These are phyloP conservation scores for Lycopodina hypogea DNA, from an alignment of 37 sponge, comb jelly and placozoan species.

Conservation along the genomic window DNA sequence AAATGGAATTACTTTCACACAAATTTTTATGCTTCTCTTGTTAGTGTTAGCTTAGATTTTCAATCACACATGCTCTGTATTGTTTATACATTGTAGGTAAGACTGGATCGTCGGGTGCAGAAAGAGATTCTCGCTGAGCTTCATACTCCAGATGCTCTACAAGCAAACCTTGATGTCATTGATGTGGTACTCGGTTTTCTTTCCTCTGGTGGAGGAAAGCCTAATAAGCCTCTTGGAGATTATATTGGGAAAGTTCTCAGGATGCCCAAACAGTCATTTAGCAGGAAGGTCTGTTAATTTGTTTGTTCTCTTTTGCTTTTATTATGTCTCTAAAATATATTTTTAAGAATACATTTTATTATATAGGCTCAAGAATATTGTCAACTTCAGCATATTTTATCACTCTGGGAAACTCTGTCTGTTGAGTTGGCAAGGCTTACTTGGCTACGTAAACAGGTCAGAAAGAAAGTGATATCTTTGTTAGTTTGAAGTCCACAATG, in stretches of 20 bases:
- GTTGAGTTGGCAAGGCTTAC: conserved; percentile 37
- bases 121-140: conserved; percentile 36
- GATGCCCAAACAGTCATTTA: conserved; percentile 40
- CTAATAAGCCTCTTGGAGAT: conserved; percentile 21
- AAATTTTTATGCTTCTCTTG: too few relatives aligned
- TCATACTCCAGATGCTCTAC: conserved; percentile 17
- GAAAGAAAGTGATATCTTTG: too few relatives aligned
- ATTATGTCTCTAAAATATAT: neutral
- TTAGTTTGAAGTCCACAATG: too few relatives aligned
- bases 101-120: conserved; percentile 25
- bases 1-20: too few relatives aligned
- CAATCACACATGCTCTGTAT: neutral
- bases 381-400: conserved; percentile 46
- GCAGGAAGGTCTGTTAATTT: conserved; percentile 28
- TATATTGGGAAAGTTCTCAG: conserved; percentile 47
- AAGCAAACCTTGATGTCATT: conserved; percentile 41
- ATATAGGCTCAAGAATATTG: conserved; percentile 36
- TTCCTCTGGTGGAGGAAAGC: conserved; percentile 47
- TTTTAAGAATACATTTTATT: neutral
- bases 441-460: conserved; percentile 37
- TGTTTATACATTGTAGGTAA: conserved; percentile 13
- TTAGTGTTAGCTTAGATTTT: too few relatives aligned
- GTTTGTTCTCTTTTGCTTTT: neutral
- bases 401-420: conserved; percentile 68
- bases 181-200: conserved; percentile 57